Evolutionary conservation across 1,140 invertebrate genomes (phyloP).

Genomic region (Aphis gossypii): DNA sequence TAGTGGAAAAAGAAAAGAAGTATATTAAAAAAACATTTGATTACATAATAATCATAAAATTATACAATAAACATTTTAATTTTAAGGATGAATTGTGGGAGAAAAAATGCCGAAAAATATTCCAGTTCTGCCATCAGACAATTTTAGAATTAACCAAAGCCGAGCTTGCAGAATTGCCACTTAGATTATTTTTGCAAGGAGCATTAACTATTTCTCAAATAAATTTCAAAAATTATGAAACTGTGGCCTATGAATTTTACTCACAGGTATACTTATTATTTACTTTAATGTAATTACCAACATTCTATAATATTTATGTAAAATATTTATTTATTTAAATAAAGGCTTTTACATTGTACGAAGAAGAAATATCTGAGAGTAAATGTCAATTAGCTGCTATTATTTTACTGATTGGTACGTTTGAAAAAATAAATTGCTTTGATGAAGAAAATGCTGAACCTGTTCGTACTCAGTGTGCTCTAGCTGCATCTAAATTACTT

Average conservation of each 20-base stretch:
- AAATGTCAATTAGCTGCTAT: constrained; percentile 96
- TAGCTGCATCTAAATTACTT: constrained; percentile 92
- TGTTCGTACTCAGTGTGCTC: constrained; percentile 89
- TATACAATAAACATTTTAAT: not conserved
- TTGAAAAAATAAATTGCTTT: constrained; percentile 94
- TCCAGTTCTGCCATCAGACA: constrained; percentile 96
- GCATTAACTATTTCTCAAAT: constrained; percentile 92
- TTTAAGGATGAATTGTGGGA: constrained; percentile 94
- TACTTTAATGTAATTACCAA: not conserved
- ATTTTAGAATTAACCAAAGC: constrained; percentile 93
- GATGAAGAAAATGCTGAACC: constrained; percentile 97
- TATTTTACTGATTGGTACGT: constrained; percentile 92
- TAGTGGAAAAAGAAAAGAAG: constrained; percentile 77
- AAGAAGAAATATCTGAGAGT: constrained; percentile 98
- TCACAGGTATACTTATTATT: constrained; percentile 75
- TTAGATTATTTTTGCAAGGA: constrained; percentile 93
- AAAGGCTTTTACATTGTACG: constrained; percentile 93
- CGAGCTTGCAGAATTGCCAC: constrained; percentile 89
- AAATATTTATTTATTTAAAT: constrained; percentile 57
- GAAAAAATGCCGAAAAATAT: constrained; percentile 97
- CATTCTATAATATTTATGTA: not conserved
- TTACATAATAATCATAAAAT: not conserved
- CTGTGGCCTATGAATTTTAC: constrained; percentile 97
- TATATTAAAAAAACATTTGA: constrained; percentile 63
- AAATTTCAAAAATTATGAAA: constrained; percentile 92